These are phyloP conservation scores for Acanthococcus lagerstroemiae DNA, from an alignment of 2,888 invertebrate genomes.

Conservation along the genomic window DNA sequence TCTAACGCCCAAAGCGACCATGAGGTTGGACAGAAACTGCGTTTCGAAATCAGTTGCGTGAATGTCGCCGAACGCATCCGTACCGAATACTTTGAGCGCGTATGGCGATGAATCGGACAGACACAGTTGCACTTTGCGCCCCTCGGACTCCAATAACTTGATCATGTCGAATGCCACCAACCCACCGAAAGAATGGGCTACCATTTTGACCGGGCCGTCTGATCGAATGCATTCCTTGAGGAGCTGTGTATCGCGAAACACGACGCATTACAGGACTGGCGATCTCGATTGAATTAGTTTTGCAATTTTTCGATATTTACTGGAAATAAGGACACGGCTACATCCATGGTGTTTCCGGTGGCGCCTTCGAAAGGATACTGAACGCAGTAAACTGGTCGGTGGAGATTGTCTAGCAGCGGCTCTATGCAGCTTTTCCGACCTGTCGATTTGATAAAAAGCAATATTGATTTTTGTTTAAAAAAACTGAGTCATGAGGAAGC, in stretches of 20 bases:
- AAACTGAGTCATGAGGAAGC: neutral
- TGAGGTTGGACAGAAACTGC: neutral
- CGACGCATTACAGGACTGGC: no score
- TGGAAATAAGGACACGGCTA: neutral
- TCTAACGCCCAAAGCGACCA: neutral
- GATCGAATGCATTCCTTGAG: no score
- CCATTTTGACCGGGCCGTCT: neutral
- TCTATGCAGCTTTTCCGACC: neutral
- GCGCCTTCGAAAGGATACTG: constrained; percentile 17
- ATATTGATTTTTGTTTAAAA: no score
- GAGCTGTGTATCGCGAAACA: no score
- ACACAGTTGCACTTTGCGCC: constrained; percentile 2
- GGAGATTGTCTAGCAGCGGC: constrained; percentile 1
- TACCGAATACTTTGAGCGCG: constrained; percentile 1
- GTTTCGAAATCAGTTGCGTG: constrained; percentile 3
- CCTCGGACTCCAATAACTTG: neutral
- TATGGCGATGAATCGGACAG: constrained; percentile 7
- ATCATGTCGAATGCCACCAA: constrained; percentile 1
- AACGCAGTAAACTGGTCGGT: neutral
- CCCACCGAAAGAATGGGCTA: constrained; percentile 10
- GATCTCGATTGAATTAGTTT: no score
- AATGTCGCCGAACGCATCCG: neutral
- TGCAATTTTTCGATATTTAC: neutral
- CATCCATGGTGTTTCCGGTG: neutral
- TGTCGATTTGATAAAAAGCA: no score